Evolutionary conservation across 2,797 vertebrate species (phyloP).

Genomic region (Trematomus bernacchii): DNA sequence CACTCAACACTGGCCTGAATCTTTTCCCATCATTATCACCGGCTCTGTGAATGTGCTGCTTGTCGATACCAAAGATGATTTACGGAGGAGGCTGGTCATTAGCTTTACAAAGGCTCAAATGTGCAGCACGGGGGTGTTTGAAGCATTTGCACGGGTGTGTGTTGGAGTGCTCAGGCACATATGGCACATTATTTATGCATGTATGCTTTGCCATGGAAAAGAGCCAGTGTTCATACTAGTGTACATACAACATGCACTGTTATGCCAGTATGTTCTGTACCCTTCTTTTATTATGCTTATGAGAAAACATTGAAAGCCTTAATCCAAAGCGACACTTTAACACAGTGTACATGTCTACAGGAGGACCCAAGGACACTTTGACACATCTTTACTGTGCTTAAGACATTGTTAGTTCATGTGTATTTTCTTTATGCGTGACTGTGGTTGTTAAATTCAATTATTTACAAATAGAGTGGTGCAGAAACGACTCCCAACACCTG

Average conservation of each 20-base stretch:
- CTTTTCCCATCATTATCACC: slow-evolving; percentile 20
- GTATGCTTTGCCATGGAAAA: slow-evolving; percentile 21
- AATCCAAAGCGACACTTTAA: too few relatives aligned
- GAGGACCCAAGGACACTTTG: too few relatives aligned
- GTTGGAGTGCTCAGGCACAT: slow-evolving; percentile 20
- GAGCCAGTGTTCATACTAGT: background rate
- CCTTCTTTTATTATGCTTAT: too few relatives aligned
- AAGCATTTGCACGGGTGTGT: slow-evolving; percentile 12
- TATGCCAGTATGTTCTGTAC: background rate
- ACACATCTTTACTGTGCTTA: too few relatives aligned
- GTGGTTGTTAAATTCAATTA: too few relatives aligned
- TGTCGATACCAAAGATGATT: slow-evolving; percentile 5
- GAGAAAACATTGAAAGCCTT: too few relatives aligned
- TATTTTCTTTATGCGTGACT: too few relatives aligned
- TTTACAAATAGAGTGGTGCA: too few relatives aligned
- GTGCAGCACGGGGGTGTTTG: background rate
- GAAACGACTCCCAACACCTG: too few relatives aligned
- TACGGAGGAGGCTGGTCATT: slow-evolving; percentile 15
- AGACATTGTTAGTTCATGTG: background rate
- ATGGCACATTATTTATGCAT: slow-evolving; percentile 57
- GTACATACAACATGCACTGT: background rate
- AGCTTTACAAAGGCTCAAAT: slow-evolving; percentile 25
- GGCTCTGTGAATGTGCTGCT: slow-evolving; percentile 8
- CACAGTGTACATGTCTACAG: too few relatives aligned
- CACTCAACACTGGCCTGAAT: background rate